Base-by-base conservation (phyloP, 2,888 invertebrate genomes). In the Galeruca laticollis region DNA sequence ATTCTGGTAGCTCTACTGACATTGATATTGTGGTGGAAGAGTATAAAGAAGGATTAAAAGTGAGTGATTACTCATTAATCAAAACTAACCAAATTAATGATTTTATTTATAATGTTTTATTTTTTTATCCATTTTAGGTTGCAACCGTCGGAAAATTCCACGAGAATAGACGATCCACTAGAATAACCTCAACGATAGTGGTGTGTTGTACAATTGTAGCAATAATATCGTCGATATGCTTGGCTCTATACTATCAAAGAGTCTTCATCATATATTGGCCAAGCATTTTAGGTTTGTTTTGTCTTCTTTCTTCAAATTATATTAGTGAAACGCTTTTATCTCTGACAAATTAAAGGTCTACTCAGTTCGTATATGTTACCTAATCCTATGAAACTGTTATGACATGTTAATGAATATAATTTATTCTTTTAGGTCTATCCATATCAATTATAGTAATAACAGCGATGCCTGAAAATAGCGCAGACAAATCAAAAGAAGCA, bases 11-110 rank as follows among this genome's bases (percentile, higher is more conserved):
- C 73, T 92, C 92, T 0, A 93, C 93, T 1, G 93, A 93, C 78
- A 92, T 93, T 65, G 93, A 93, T 81, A 92, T 92, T 1, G 91
- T 91, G 15, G 93, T 93, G 0, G 92, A 92, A 79, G 93, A 93
- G 80, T 93, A 93, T 79, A 89, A 90, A 70, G 93, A 93, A 79
- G 89, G 89, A 77, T 88, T 93, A 73, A 90, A 91, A 85, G 92
- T n/a, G 15, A 43, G 9, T 57, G 6, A 5, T 26, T 5, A 5
- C 26, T 5, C 6, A 26, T 26, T 26, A 26, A 5, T 26, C 6
- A 1, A 5, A 26, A n/a, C 2, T 21, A 49, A 31, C 35, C 6
- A 2, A 20, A 64, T 13, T 21, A 47, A 61, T 54, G 10, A 35
- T 9, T 43, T 10, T 26, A n/a, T 13, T 21, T 18, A 54, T 8